Percentiles rank a stretch among this genome's conserved stretches.
These are phyloP conservation scores for Zaprionus tsacasi DNA, from an alignment of 1,140 invertebrate species.

Conservation along the genomic window DNA sequence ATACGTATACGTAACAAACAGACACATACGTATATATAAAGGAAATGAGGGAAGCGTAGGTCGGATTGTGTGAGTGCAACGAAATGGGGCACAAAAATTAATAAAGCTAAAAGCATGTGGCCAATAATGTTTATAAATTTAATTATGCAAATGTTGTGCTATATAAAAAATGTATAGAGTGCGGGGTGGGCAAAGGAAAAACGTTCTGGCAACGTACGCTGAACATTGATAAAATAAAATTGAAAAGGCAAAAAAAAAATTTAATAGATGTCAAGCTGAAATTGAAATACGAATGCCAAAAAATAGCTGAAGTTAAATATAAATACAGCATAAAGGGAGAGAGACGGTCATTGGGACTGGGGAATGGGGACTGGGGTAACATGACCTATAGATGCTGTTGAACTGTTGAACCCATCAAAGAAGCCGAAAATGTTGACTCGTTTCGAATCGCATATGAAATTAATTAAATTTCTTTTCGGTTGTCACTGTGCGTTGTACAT, in stretches of 20 bases:
- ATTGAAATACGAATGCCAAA: conserved; percentile 64
- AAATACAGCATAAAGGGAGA: conserved; percentile 16
- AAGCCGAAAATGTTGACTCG: conserved; percentile 48
- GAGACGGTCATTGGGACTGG: not conserved
- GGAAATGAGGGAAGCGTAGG: conserved; percentile 8
- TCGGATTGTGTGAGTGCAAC: conserved; percentile 46
- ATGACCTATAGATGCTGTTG: conserved; percentile 19
- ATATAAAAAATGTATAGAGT: conserved; percentile 53
- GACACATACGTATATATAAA: conserved; percentile 42
- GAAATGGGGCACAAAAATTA: conserved; percentile 65
- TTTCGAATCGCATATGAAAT: conserved; percentile 71
- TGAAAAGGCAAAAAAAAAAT: conserved; percentile 52
- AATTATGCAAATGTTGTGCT: conserved; percentile 75
- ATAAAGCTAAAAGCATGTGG: conserved; percentile 79
- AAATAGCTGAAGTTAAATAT: conserved; percentile 38
- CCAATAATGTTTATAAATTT: conserved; percentile 81
- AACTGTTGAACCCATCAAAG: conserved; percentile 12
- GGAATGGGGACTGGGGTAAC: not conserved
- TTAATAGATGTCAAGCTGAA: conserved; percentile 79
- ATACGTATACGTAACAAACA: conserved; percentile 15
- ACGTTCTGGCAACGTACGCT: not conserved
- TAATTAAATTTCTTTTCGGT: conserved; percentile 72
- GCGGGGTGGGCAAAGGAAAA: not conserved
- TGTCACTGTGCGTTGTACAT: conserved; percentile 59
- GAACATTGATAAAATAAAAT: conserved; percentile 32